Base-by-base conservation (phyloP, 1,140 invertebrate genomes). In the Drosophila erecta region DNA sequence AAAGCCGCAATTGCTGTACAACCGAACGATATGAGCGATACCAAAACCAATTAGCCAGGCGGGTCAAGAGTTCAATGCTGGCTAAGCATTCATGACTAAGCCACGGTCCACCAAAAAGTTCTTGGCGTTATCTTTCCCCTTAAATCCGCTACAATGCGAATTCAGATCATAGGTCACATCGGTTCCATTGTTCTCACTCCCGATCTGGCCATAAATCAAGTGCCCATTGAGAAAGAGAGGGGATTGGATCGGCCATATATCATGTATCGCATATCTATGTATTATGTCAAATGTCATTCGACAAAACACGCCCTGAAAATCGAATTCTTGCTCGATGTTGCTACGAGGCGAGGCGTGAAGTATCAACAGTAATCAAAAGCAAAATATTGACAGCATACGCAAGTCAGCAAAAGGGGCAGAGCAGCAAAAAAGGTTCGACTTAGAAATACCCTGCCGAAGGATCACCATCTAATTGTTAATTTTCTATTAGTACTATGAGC, bases 41-140 rank as follows among this genome's bases (percentile, higher is more conserved):
- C 59, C 58, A 76, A 73, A 66, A 70, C 65, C 83, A 87, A 87
- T 87, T 87, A 87, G 83, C 62, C 79, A 55, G 43, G 46, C 79
- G 60, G 83, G 84, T 87, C 84, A 83, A 61, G 59, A 87, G 83
- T 87, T 87, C 83, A 87, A 83, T 81, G 71, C 69, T 84, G 70
- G 41, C 22, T 22, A n/a, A 17, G 17, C 17, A 17, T 10, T 24
- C 54, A 49, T 73, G 70, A 73, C 59, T 75, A 75, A 75, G 50
- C 24, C 38, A 46, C 22, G 44, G 35, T 57, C 30, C 30, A 49
- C 57, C 37, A 22, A 67, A 51, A 35, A 51, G 14, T 43, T 66
- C 22, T 56, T 22, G 49, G 11, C 65, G 33, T 62, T 62, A 70
- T 70, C 64, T 44, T 70, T 70, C 66, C 37, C 22, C 33, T 14